Evolutionary conservation across 2,797 vertebrate species (phyloP).

Genomic region (Craterocephalus amniculus): DNA sequence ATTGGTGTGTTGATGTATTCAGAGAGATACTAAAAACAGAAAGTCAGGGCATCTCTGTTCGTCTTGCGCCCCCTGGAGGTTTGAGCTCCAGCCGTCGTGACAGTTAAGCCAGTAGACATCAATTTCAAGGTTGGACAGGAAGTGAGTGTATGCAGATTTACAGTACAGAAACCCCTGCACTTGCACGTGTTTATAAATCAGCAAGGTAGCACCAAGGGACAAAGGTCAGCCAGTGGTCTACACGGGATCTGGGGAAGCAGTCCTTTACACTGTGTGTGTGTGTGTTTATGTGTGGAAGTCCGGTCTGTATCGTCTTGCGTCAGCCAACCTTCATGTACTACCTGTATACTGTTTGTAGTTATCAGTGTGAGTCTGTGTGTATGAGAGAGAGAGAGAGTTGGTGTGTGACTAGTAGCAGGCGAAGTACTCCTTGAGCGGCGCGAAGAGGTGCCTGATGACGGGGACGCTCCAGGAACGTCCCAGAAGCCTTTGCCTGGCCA

Average conservation of each 20-base stretch:
- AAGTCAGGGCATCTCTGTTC: constrained; percentile 41
- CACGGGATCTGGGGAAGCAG: constrained; percentile 63
- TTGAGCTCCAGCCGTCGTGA: constrained; percentile 47
- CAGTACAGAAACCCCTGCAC: constrained; percentile 55
- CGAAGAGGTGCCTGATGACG: constrained; percentile 95
- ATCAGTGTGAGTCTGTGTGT: constrained; percentile 48
- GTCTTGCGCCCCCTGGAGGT: constrained; percentile 50
- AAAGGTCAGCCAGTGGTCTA: constrained; percentile 69
- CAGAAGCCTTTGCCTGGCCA: constrained; percentile 92
- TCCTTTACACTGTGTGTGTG: constrained; percentile 62
- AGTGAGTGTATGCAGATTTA: constrained; percentile 54
- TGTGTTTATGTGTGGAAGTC: constrained; percentile 35
- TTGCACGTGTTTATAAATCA: constrained; percentile 50
- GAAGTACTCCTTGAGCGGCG: constrained; percentile 97
- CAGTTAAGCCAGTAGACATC: constrained; percentile 72
- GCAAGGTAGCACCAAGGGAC: constrained; percentile 75
- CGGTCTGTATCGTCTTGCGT: constrained; percentile 47
- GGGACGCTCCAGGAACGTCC: constrained; percentile 95
- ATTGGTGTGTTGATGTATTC: constrained; percentile 48
- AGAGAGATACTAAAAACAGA: constrained; percentile 44
- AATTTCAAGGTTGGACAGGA: constrained; percentile 70
- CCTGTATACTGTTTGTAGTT: constrained; percentile 50
- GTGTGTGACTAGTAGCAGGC: constrained; percentile 90
- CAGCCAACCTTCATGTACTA: constrained; percentile 74
- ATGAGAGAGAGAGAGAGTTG: constrained; percentile 42